Conservation (phyloP, 2,888 invertebrate genomes). For the Steinernema hermaphroditum region DNA sequence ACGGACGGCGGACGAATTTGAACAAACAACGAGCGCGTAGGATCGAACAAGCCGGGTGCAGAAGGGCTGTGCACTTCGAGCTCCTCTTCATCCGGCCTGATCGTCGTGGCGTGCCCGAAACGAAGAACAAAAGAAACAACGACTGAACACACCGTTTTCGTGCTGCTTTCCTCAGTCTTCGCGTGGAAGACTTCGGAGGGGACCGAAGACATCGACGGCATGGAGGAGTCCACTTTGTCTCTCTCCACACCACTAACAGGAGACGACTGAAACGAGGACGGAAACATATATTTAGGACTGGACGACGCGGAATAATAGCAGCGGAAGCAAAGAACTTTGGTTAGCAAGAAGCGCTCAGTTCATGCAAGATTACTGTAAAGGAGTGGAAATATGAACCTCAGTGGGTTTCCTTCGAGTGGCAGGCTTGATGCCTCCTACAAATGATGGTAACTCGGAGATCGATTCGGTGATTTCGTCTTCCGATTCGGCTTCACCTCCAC, state of each 20-base stretch:
- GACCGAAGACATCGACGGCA: constrained; percentile 12
- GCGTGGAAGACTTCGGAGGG: constrained; percentile 21
- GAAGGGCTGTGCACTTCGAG: background rate
- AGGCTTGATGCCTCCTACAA: constrained; percentile 38
- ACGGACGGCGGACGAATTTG: constrained; percentile 1
- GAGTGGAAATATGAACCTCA: constrained; percentile 20
- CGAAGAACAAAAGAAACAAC: constrained; percentile 26
- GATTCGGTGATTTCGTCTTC: constrained; percentile 65
- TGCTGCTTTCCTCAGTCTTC: constrained; percentile 26
- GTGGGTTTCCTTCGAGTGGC: constrained; percentile 23
- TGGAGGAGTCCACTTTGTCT: background rate
- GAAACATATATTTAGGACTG: background rate
- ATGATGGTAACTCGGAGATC: constrained; percentile 66
- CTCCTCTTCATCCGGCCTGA: constrained; percentile 27
- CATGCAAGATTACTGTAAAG: background rate
- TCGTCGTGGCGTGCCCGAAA: constrained; percentile 24
- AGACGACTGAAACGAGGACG: constrained; percentile 17
- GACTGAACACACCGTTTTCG: constrained; percentile 23
- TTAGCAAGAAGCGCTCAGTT: background rate
- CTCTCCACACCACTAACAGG: constrained; percentile 22
- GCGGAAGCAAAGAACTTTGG: constrained; percentile 7
- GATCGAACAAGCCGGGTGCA: constrained; percentile 3
- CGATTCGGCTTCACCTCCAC: constrained; percentile 41
- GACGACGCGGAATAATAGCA: constrained; percentile 11
- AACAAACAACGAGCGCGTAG: constrained; percentile 26